phyloP scores from a whole-genome alignment of 2,888 invertebrate species.

The Augiades crinisus region DNA sequence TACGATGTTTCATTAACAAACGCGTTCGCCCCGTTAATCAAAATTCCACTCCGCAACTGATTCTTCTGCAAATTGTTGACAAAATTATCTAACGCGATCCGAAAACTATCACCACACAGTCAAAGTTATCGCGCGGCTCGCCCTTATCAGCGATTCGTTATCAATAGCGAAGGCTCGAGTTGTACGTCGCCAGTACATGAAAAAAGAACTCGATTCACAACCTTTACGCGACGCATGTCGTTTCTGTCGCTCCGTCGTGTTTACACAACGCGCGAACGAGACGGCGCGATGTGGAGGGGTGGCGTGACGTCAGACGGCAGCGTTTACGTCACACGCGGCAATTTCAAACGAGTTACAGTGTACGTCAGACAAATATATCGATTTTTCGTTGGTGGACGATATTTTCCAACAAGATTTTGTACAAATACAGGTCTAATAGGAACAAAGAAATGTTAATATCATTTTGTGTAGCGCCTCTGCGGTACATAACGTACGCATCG shows the following conservation, averaged over 20 bases:
- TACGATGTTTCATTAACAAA: slow-evolving; percentile 68
- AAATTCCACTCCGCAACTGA: slow-evolving; percentile 27
- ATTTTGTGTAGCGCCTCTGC: not conserved
- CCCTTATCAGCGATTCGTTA: slow-evolving; percentile 60
- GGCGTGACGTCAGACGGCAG: slow-evolving; percentile 60
- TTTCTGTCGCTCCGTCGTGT: slow-evolving; percentile 58
- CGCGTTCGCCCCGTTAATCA: slow-evolving; percentile 29
- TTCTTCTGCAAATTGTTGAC: slow-evolving; percentile 27
- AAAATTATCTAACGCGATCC: slow-evolving; percentile 32
- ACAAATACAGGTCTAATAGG: not conserved
- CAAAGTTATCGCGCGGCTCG: slow-evolving; percentile 25
- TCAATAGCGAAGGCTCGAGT: slow-evolving; percentile 53
- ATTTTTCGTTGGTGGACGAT: slow-evolving; percentile 47
- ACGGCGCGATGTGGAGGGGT: slow-evolving; percentile 40
- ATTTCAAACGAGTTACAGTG: slow-evolving; percentile 67
- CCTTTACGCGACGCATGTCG: slow-evolving; percentile 54
- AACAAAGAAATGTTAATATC: slow-evolving; percentile 7
- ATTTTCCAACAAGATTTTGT: slow-evolving; percentile 9
- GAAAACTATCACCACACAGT: slow-evolving; percentile 36
- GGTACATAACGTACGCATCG: not conserved
- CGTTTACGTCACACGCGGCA: slow-evolving; percentile 77
- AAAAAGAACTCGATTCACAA: slow-evolving; percentile 75
- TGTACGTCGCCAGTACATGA: slow-evolving; percentile 57
- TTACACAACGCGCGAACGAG: slow-evolving; percentile 48
- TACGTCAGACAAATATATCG: slow-evolving; percentile 67